Conservation (phyloP, 2,113 vertebrate species). For the Peromyscus californicus region DNA sequence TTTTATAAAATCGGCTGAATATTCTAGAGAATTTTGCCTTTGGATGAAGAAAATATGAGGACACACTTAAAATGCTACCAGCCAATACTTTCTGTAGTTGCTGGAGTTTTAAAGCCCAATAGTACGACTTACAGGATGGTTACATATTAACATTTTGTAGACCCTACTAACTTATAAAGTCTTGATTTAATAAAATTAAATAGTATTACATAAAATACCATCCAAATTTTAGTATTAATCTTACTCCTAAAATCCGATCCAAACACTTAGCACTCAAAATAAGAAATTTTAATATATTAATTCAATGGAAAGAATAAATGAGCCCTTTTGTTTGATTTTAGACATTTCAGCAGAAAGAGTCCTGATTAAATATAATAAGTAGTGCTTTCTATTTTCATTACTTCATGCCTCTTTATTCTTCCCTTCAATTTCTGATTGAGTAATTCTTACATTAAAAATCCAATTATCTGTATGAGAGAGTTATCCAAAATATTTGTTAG, state of each 20-base stretch:
- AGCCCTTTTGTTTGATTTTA: slow-evolving; percentile 65
- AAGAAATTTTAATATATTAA: slow-evolving; percentile 49
- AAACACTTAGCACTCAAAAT: slow-evolving; percentile 59
- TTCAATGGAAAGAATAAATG: slow-evolving; percentile 50
- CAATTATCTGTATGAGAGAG: slow-evolving; percentile 41
- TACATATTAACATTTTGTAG: neutral
- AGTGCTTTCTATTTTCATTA: slow-evolving; percentile 11
- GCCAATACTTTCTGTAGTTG: neutral
- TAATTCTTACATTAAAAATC: slow-evolving; percentile 65
- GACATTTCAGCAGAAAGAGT: slow-evolving; percentile 52
- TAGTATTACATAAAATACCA: slow-evolving; percentile 16
- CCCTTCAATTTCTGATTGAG: slow-evolving; percentile 37
- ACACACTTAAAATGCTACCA: neutral
- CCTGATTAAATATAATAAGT: slow-evolving; percentile 51
- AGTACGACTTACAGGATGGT: neutral
- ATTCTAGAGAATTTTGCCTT: neutral
- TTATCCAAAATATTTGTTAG: slow-evolving; percentile 71
- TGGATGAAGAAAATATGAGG: neutral
- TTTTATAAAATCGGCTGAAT: neutral
- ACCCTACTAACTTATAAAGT: neutral
- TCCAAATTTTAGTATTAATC: slow-evolving; percentile 22
- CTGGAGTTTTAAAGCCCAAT: neutral
- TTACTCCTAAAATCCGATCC: neutral
- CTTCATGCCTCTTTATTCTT: slow-evolving; percentile 26
- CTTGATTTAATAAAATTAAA: slow-evolving; percentile 54